Conservation (phyloP, 2,888 invertebrate species). For the Pseudococcus jackbeardsleyi region DNA sequence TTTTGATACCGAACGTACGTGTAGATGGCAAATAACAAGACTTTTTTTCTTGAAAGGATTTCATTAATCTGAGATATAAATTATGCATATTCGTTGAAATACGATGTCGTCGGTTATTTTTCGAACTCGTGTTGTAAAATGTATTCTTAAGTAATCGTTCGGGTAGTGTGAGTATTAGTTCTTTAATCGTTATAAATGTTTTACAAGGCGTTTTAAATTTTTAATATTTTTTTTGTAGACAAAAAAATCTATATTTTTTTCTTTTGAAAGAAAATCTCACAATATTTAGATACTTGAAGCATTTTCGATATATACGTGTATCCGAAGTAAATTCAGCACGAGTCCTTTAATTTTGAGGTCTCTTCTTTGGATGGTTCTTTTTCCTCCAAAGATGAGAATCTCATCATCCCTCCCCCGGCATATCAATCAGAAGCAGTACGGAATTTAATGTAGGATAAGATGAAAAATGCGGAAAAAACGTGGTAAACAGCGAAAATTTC, state of each 20-base stretch:
- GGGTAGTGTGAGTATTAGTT: neutral
- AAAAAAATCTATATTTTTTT: no score
- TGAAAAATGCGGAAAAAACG: no score
- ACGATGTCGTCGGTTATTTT: neutral
- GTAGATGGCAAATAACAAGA: neutral
- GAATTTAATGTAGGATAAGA: no score
- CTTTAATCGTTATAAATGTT: neutral
- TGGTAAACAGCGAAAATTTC: no score
- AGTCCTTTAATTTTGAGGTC: no score
- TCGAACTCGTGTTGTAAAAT: neutral
- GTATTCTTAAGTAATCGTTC: neutral
- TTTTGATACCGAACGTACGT: neutral
- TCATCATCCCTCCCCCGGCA: neutral
- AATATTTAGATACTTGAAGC: no score
- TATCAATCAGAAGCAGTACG: no score
- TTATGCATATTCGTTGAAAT: conserved; percentile 2
- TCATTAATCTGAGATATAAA: neutral
- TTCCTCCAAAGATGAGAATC: neutral
- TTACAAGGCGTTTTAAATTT: neutral
- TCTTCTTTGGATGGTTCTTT: neutral
- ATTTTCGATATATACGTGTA: no score
- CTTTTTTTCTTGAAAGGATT: neutral
- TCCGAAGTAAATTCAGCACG: no score
- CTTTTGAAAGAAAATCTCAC: no score
- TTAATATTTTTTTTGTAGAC: neutral